Evolutionary conservation across 2,888 invertebrate genomes (phyloP).

Genomic region (Nephrotoma guestfalica): DNA sequence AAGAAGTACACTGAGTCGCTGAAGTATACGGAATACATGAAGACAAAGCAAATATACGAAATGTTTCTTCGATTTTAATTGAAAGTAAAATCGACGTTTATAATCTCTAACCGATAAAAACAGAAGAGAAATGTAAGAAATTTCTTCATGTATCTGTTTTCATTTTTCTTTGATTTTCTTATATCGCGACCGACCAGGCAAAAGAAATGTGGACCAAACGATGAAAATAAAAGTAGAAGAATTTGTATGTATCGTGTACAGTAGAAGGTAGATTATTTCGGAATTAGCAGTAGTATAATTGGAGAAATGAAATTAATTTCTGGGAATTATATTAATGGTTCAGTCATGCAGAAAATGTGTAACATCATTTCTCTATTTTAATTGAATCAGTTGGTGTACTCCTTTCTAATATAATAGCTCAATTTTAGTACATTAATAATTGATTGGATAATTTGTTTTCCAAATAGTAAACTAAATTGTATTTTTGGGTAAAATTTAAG

Average conservation of each 20-base stretch:
- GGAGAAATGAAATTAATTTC: not conserved
- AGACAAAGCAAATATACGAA: not conserved
- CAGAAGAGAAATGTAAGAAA: not conserved
- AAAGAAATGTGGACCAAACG: not conserved
- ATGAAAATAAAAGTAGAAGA: not conserved
- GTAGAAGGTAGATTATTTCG: not conserved
- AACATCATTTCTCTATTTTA: not conserved
- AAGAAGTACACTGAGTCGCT: not conserved
- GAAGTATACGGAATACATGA: not conserved
- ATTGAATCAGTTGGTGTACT: not conserved
- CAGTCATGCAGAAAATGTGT: not conserved
- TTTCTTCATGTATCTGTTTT: not conserved
- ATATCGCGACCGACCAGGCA: not conserved
- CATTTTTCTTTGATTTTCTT: not conserved
- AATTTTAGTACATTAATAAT: not conserved
- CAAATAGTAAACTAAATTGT: not conserved
- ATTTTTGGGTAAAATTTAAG: not conserved
- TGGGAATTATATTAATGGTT: not conserved
- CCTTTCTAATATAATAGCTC: not conserved
- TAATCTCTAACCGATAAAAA: not conserved
- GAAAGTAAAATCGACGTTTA: not conserved
- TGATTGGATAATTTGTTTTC: not conserved
- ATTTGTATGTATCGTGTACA: not conserved
- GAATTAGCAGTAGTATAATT: not conserved
- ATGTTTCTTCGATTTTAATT: not conserved